Evolutionary conservation across 2,113 vertebrate genomes (phyloP), one percentile per base, ranked within the genome.

Genomic region (Bambusicola thoracicus): DNA sequence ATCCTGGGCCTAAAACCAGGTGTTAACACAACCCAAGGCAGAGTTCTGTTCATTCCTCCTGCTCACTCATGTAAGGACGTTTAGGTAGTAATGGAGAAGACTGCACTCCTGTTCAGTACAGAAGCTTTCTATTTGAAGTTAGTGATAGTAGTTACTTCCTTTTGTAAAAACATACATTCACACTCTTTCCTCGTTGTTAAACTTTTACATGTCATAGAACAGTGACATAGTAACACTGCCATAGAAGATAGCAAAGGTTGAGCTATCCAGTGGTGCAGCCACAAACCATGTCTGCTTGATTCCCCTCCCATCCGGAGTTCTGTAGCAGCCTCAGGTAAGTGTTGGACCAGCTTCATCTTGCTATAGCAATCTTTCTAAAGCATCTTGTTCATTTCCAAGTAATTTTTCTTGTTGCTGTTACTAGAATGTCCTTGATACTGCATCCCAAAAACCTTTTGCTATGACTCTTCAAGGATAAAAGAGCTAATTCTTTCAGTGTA

Each of bases 81-180:
- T 72, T 74, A 19, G 41, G 15, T 2, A 40, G 43, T 32, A 32
- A 32, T 38, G 29, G 16, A 3, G 21, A 55, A 73, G 27, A 56
- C 6, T 3, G 1, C 1, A n/a, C n/a, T n/a, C n/a, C n/a, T n/a
- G n/a, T n/a, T n/a, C 16, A 13, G 27, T 67, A 9, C 19, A 72
- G 41, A 21, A 9, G 7, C 22, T 51, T 84, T n/a, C 41, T 84
- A 43, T 11, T 22, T 91, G 72, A 59, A 85, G 18, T 13, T 51
- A 40, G 32, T 21, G 20, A 43, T 10, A 89, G 11, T 4, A 53
- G 13, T 22, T n/a, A 4, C 13, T 84, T 72, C 10, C 13, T 85
- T 63, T 81, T 51, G 9, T 75, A 53, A 43, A 72, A 81, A 22
- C 46, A 22, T 48, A 48, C 3, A 48, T 51, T 18, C 36, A 56